Evolutionary conservation across 1,140 invertebrate species (phyloP), one percentile per base, ranked within the genome.

Genomic region (Drosophila tani): DNA sequence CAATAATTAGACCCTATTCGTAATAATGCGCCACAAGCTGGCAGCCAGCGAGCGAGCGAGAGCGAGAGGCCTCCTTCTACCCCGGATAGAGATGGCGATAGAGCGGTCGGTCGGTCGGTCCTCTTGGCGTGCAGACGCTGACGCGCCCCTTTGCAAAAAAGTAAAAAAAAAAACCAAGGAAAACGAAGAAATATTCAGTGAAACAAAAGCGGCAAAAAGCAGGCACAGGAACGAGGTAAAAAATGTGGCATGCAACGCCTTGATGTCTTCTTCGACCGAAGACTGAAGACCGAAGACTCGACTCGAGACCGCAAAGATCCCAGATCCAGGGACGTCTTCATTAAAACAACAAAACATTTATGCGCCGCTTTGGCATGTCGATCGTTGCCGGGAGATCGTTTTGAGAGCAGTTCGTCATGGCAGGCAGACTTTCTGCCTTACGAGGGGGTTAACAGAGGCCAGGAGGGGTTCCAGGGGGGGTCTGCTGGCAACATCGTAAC

Each of bases 1-100:
- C 82, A 92, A 92, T 92, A 92, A 92, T 92, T 92, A 92, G 91
- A 90, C 87, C 87, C 87, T 91, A 91, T 85, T 92, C 91, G 83
- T 91, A 87, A 91, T 91, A 84, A 83, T 84, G 81, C 78, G 83
- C 79, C 76, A 81, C 84, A 79, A 79, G 64, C 78, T 50, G 63
- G 46, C 59, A 63, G 50, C 21, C 49, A 32, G 47, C 15, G 47
- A 50, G 32, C 6, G 57, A 55, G 53, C 29, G 55, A 62, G 55
- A 62, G 56, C 24, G 46, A 32, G 67, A 32, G 53, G 53, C 32
- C 15, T 40, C 32, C 53, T 38, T 38, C 32, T 15, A 32, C 14
- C n/a, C 40, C n/a, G 41, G 64, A 69, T 41, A 62, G 62, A 49
- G 64, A 75, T 58, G 38, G 53, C 58, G 40, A 74, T 74, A 74